A percentile compares a stretch with the other conserved stretches of the same genome.
These are phyloP conservation scores for Hermaeophaga mercurialis DNA, from an alignment of 2,888 invertebrate genomes.

Conservation along the genomic window DNA sequence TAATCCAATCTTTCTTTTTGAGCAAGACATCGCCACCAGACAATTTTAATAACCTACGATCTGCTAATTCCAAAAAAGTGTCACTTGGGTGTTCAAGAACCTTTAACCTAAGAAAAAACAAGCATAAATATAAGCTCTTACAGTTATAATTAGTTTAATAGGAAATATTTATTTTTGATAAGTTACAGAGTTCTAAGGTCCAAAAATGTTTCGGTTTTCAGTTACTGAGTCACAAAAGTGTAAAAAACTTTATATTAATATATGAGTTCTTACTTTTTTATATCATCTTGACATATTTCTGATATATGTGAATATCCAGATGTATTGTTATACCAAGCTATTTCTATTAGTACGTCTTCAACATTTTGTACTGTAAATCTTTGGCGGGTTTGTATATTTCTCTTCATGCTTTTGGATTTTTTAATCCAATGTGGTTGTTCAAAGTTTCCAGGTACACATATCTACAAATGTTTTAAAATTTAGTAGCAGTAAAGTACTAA, in stretches of 20 bases:
- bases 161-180: too few species aligned
- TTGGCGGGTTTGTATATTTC: slow-evolving; percentile 51
- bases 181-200: too few species aligned
- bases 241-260: too few species aligned
- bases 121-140: too few species aligned
- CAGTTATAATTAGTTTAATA: too few species aligned
- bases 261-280: slow-evolving; percentile 62
- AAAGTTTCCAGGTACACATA: slow-evolving; percentile 64
- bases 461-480: slow-evolving; percentile 51
- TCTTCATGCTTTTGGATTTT: slow-evolving; percentile 75
- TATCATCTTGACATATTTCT: slow-evolving; percentile 75
- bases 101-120: slow-evolving; percentile 67
- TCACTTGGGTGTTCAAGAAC: slow-evolving; percentile 86
- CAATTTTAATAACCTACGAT: slow-evolving; percentile 82
- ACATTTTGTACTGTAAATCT: slow-evolving; percentile 82
- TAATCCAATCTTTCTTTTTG: slow-evolving; percentile 79
- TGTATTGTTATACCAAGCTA: slow-evolving; percentile 76
- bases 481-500: too few species aligned
- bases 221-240: too few species aligned
- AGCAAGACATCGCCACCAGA: slow-evolving; percentile 75
- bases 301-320: slow-evolving; percentile 69
- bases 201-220: too few species aligned
- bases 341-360: slow-evolving; percentile 78
- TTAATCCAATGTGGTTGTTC: slow-evolving; percentile 83
- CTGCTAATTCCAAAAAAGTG: slow-evolving; percentile 87